Evolutionary conservation across 2,113 vertebrate species (phyloP), one percentile per base, ranked within the genome.

Genomic region (Lagopus leucura): DNA sequence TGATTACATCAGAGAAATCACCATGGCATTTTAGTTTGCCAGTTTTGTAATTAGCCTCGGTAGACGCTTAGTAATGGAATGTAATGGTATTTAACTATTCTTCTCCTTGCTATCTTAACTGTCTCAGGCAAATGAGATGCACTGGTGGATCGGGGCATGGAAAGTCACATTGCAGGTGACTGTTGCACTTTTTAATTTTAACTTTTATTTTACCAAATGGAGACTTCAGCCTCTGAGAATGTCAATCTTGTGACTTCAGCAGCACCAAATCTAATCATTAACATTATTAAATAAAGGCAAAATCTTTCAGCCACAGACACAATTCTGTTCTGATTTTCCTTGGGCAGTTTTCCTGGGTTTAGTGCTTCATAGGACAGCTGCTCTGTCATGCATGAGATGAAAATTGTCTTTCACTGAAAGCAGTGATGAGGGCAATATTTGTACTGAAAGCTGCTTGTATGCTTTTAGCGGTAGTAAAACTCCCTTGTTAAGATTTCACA

Each of bases 1-100:
- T 86, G 70, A 71, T 93, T 83, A 78, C 11, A 1, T 95, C 77
- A 83, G 80, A 94, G 79, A 89, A 85, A 92, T 91, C 88, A 81
- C 75, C 32, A 10, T 72, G 79, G 65, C 85, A 82, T 78, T 90
- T 80, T 63, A 38, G 48, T 24, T 84, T 93, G 90, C 64, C 86
- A 82, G 45, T 75, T 58, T 70, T 80, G 42, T 69, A 86, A 91
- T 93, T 78, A 88, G 52, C 61, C 42, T 79, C 58, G 42, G 58
- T 82, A 48, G 83, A 89, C 71, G 67, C 20, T 71, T 91, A 73
- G 61, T 72, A 86, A 84, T 84, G 88, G 70, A 83, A 78, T 76
- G 48, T 65, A 88, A 73, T 80, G 34, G 28, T 87, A 63, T 38
- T 87, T 88, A 74, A 76, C 50, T 73, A 21, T 82, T 18, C 40